Percentiles rank a stretch among this genome's conserved stretches.
Evolutionary conservation across 2,888 invertebrate genomes (phyloP).

Genomic region (Sphaeridia pumilis): DNA sequence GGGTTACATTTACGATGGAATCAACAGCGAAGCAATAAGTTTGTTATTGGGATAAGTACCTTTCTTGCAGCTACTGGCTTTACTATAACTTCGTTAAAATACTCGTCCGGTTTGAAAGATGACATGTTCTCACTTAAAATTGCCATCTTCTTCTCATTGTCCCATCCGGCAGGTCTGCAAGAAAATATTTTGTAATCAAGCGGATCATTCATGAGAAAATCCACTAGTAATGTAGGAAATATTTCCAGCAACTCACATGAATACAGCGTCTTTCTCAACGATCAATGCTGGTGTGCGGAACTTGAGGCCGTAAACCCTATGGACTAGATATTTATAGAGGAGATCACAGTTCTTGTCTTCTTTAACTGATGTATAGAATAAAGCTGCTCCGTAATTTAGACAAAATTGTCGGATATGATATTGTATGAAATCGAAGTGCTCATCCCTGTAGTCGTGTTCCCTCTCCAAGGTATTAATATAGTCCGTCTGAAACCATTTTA

Average conservation of each 20-base stretch:
- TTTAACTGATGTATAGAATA: slow-evolving; percentile 95
- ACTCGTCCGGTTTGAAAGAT: slow-evolving; percentile 83
- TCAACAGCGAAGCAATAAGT: no score
- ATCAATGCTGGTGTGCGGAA: slow-evolving; percentile 91
- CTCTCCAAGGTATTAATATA: slow-evolving; percentile 93
- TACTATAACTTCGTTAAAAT: slow-evolving; percentile 73
- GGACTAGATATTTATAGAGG: slow-evolving; percentile 92
- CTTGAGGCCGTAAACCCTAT: slow-evolving; percentile 90
- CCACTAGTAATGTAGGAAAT: no score
- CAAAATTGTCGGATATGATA: slow-evolving; percentile 94
- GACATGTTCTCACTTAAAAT: slow-evolving; percentile 94
- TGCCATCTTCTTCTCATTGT: slow-evolving; percentile 95
- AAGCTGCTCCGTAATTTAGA: slow-evolving; percentile 85
- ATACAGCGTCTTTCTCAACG: slow-evolving; percentile 94
- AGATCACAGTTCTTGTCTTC: slow-evolving; percentile 99
- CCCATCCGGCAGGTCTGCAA: slow-evolving; percentile 92
- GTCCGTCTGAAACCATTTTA: slow-evolving; percentile 83
- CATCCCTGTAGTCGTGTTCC: slow-evolving; percentile 92
- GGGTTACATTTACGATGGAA: no score
- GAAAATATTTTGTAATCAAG: neutral
- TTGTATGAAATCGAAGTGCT: slow-evolving; percentile 98
- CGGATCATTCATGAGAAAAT: no score
- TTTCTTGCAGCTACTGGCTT: slow-evolving; percentile 55
- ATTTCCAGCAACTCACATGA: slow-evolving; percentile 90
- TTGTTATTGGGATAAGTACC: no score